Base-by-base conservation (phyloP, 2,797 vertebrate genomes). In the Premnoplex brunnescens region DNA sequence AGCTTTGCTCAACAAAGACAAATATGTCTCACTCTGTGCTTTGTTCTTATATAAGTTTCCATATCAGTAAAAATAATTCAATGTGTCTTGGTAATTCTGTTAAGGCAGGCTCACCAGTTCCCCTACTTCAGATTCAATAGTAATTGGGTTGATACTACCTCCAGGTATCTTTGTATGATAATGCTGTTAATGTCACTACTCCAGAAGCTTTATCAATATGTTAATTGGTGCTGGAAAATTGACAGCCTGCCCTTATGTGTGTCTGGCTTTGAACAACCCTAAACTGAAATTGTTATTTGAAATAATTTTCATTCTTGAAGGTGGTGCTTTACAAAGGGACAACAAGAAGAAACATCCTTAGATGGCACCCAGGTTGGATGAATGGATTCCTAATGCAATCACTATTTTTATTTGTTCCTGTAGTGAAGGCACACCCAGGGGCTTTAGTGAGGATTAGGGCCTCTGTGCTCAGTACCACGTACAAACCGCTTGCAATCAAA, bases 91-190 rank as follows among this genome's bases (percentile, higher is more conserved):
- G 49, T 95, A 96, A 95, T 97, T 92, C 34, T 86, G 56, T 97
- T 96, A 94, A 82, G 66, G 59, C 66, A 71, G 82, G 52, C 79
- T 95, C 73, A 86, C 78, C 76, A 51, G 64, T 86, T 81, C 63
- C 77, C 55, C 71, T 80, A 75, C 67, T 76, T 91, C 60, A 51
- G 64, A 91, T 94, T 95, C 95, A 92, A 91, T 94, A 84, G 87
- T 95, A 94, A 97, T 92, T 93, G 79, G 8, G 60, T 96, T 95
- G 91, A 39, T 95, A 88, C 84, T 93, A 95, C 87, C 95, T 93
- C 82, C 82, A 92, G 95, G 87, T 95, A 86, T 86, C 74, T 91
- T 91, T 93, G 67, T 87, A 90, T 60, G 77, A 73, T 91, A 91
- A 67, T 77, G 67, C 77, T 95, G 89, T 94, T 97, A 94, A 96